Percentiles rank a stretch among this genome's conserved stretches.
Evolutionary conservation across 2,113 vertebrate genomes (phyloP).

Genomic region (Holacanthus passer): DNA sequence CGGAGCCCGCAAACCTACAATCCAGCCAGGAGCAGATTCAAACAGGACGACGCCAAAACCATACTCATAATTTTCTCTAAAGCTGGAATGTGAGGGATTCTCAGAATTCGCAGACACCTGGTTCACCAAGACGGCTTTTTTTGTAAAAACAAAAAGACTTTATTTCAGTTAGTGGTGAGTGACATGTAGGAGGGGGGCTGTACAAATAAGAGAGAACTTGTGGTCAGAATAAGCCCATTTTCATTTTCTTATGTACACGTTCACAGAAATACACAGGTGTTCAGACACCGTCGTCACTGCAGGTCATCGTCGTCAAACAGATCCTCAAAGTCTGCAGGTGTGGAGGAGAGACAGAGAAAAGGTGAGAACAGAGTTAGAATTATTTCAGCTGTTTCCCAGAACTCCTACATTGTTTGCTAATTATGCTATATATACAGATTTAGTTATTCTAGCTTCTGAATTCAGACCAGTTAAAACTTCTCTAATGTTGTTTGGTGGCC

Average conservation of each 20-base stretch:
- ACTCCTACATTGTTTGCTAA: background rate
- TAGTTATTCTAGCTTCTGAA: no score
- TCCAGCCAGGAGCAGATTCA: conserved; percentile 77
- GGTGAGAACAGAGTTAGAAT: background rate
- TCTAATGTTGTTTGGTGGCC: background rate
- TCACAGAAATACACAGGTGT: background rate
- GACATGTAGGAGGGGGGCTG: conserved; percentile 20
- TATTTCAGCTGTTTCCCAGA: conserved; percentile 16
- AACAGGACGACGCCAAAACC: conserved; percentile 77
- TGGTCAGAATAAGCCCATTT: background rate
- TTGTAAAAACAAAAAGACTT: conserved; percentile 71
- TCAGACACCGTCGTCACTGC: conserved; percentile 80
- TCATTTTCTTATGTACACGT: conserved; percentile 43
- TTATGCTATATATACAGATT: background rate
- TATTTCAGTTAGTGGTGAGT: conserved; percentile 77
- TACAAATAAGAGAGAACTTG: conserved; percentile 39
- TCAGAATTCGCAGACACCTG: conserved; percentile 76
- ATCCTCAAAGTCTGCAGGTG: conserved; percentile 90
- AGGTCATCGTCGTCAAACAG: conserved; percentile 93
- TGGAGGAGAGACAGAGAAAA: background rate
- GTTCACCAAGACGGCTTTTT: conserved; percentile 45
- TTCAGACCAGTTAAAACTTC: no score
- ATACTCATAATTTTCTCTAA: conserved; percentile 79
- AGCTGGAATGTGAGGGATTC: conserved; percentile 76
- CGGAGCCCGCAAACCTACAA: conserved; percentile 77